phyloP scores from a whole-genome alignment of 2,797 vertebrate genomes.

The Phoebastria nigripes region DNA sequence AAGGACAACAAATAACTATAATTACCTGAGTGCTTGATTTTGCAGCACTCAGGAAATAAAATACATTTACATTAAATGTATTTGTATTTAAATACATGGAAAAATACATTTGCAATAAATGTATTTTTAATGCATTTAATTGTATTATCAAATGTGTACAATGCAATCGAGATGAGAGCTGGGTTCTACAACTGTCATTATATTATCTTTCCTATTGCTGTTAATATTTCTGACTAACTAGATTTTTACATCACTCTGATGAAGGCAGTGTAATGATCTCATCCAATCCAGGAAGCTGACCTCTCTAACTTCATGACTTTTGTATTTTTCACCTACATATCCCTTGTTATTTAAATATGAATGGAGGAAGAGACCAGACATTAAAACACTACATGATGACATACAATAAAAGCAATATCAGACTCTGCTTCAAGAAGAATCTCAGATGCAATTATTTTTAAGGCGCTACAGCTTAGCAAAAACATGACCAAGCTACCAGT shows the following conservation, averaged over 20 bases:
- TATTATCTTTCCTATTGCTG: not conserved
- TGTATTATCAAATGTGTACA: not conserved
- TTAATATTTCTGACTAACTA: not conserved
- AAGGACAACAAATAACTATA: not conserved
- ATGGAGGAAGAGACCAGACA: not conserved
- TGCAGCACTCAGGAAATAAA: not conserved
- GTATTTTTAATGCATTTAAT: not conserved
- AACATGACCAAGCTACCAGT: not conserved
- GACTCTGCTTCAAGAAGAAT: not conserved
- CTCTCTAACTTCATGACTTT: not conserved
- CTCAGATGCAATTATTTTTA: not conserved
- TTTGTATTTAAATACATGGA: not conserved
- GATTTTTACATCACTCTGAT: not conserved
- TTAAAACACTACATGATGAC: not conserved
- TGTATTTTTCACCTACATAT: not conserved
- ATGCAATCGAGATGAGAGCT: not conserved
- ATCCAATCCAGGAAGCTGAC: not conserved
- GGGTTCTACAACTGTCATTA: not conserved
- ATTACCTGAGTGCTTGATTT: not conserved
- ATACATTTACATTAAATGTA: not conserved
- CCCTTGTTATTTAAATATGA: not conserved
- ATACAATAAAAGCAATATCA: not conserved
- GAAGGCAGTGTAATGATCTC: not conserved
- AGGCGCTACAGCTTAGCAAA: not conserved
- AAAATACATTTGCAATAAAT: not conserved